phyloP scores from a whole-genome alignment of 2,888 invertebrate species.

The Apantesis nais region DNA sequence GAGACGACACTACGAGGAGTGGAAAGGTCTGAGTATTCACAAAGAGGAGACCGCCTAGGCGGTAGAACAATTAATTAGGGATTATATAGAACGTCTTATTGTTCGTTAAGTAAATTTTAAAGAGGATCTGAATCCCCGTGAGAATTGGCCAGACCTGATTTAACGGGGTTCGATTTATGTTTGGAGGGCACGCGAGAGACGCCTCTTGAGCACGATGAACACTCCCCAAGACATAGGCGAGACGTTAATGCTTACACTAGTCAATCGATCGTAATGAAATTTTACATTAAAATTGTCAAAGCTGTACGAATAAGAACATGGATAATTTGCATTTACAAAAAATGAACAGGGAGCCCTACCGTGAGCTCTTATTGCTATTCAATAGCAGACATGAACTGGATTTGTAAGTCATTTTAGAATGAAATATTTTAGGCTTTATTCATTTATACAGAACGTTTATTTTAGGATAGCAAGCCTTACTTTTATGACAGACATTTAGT shows the following conservation, averaged over 20 bases:
- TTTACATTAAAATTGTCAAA: not conserved
- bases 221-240: slow-evolving; percentile 34
- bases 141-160: slow-evolving; percentile 71
- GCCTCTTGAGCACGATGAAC: slow-evolving; percentile 38
- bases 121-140: slow-evolving; percentile 65
- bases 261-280: not conserved
- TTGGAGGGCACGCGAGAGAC: slow-evolving; percentile 65
- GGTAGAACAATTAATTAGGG: slow-evolving; percentile 38
- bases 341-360: too few species aligned
- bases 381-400: too few species aligned
- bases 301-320: not conserved
- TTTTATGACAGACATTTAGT: too few species aligned
- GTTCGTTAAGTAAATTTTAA: slow-evolving; percentile 70
- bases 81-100: slow-evolving; percentile 56
- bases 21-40: not conserved
- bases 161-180: slow-evolving; percentile 76
- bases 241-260: not conserved
- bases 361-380: too few species aligned
- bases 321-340: not conserved
- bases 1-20: not conserved
- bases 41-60: not conserved
- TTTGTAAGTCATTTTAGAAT: too few species aligned
- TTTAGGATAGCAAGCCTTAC: too few species aligned
- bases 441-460: too few species aligned
- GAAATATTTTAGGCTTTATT: too few species aligned